Percentiles rank a stretch among this genome's conserved stretches.
Conservation (phyloP, 1,140 invertebrate genomes). For the Drosophila kohkoa region DNA sequence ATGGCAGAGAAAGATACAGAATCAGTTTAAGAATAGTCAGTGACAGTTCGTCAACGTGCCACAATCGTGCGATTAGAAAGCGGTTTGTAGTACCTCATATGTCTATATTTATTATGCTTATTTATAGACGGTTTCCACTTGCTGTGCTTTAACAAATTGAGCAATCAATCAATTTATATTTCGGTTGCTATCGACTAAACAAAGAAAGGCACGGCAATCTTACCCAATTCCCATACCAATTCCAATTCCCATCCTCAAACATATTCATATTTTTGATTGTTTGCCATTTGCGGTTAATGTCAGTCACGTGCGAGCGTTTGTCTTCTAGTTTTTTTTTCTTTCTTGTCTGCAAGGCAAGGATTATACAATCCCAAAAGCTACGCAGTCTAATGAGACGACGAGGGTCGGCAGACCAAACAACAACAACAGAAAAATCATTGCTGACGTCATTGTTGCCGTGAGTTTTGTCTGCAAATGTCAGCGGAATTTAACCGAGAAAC, state of each 20-base stretch:
- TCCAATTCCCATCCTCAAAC: not conserved
- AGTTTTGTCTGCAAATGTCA: constrained; percentile 45
- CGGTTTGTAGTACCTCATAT: not conserved
- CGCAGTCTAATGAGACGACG: not conserved
- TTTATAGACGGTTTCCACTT: constrained; percentile 17
- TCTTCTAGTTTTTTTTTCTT: not conserved
- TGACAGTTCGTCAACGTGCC: not conserved
- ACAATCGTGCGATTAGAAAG: not conserved
- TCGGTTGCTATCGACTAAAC: constrained; percentile 40
- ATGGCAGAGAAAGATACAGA: not conserved
- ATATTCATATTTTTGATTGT: not conserved
- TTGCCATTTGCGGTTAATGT: constrained; percentile 55
- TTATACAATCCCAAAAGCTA: constrained; percentile 43
- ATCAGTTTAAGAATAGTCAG: constrained; percentile 1
- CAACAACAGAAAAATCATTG: not conserved
- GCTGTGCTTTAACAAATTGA: constrained; percentile 25
- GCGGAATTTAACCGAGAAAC: constrained; percentile 57
- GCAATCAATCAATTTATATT: constrained; percentile 21
- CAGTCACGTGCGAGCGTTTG: constrained; percentile 57
- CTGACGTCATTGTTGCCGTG: constrained; percentile 25
- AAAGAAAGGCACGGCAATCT: constrained; percentile 19
- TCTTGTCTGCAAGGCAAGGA: constrained; percentile 11
- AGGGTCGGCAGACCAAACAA: constrained; percentile 20
- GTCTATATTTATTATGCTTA: constrained; percentile 34
- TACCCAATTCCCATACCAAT: not conserved